Conservation (phyloP, 1,140 invertebrate genomes). For the Saccostrea echinata region DNA sequence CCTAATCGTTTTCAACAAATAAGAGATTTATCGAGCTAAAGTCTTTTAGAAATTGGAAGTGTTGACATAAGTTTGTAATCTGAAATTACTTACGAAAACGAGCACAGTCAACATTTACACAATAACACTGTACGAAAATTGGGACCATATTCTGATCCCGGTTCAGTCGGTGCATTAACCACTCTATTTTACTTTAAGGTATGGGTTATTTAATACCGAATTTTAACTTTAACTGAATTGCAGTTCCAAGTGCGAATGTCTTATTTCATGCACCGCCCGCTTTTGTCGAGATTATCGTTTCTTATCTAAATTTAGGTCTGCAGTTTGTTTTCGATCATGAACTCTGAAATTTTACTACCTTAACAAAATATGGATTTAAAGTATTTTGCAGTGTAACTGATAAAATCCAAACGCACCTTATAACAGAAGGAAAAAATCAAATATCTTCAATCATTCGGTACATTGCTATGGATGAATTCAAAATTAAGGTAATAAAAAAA, state of each 20-base stretch:
- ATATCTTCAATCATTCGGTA: too few relatives aligned
- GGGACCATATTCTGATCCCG: constrained; percentile 2
- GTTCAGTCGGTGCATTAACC: constrained; percentile 1
- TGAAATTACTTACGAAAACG: constrained; percentile 12
- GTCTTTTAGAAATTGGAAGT: background rate
- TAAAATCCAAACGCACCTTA: too few relatives aligned
- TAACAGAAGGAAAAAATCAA: too few relatives aligned
- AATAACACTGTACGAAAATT: constrained; percentile 9
- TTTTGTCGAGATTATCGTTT: background rate
- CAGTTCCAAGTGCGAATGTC: background rate
- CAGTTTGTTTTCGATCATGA: too few relatives aligned
- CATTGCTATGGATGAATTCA: too few relatives aligned
- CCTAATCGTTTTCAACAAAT: constrained; percentile 6
- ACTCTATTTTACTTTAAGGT: background rate
- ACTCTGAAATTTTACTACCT: too few relatives aligned
- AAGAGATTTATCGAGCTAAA: constrained; percentile 16
- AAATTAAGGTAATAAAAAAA: too few relatives aligned
- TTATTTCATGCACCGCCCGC: background rate
- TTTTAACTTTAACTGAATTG: background rate
- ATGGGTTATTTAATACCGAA: constrained; percentile 20
- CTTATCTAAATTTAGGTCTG: background rate
- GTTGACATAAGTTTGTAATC: constrained; percentile 22
- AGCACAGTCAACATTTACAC: constrained; percentile 17
- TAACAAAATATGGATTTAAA: too few relatives aligned
- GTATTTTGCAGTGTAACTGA: too few relatives aligned